Evolutionary conservation across 37 sponge, comb jelly and placozoan genomes (phyloP), one percentile per base, ranked within the genome.

Genomic region (Crambe crambe): DNA sequence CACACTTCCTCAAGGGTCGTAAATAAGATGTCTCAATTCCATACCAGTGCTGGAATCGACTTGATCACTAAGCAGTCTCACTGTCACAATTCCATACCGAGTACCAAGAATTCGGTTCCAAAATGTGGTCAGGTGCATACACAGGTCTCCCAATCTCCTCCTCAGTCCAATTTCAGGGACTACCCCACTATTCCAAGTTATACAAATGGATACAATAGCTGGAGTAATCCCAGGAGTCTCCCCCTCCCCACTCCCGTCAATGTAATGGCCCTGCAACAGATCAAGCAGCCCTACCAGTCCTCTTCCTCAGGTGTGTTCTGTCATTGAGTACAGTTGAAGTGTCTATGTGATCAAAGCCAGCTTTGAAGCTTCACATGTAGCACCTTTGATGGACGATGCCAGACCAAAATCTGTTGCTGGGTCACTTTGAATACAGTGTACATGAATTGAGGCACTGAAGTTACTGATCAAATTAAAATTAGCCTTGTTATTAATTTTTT

Each of bases 41-140:
- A 95, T 68, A 98, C 96, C 77, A 95, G 86, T 54, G 98, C 98
- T n/a, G 98, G 98, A n/a, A 89, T 96, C 21, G 86, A 79, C 12
- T 32, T 22, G 3, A 26, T 76, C 22, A 29, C 42, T 35, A 17
- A 4, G 31, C 36, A 23, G 35, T 57, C 80, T 40, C 71, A 70
- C 30, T 47, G 0, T 59, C 71, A 38, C 27, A 42, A 40, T 26
- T 42, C 23, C 37, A 23, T 42, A 35, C 42, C 41, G 2, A 70
- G 12, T 26, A 6, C 27, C 38, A 34, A 68, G 12, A 34, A 29
- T 37, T 70, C 42, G 9, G 42, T 42, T 70, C 42, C n/a, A 41
- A 42, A 42, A 26, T 38, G 42, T 2, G 39, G 43, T 35, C 25
- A 21, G 4, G 31, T 27, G 10, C 10, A 66, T 58, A 9, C 68